phyloP scores from a whole-genome alignment of 1,140 invertebrate species.

The Littorina saxatilis region DNA sequence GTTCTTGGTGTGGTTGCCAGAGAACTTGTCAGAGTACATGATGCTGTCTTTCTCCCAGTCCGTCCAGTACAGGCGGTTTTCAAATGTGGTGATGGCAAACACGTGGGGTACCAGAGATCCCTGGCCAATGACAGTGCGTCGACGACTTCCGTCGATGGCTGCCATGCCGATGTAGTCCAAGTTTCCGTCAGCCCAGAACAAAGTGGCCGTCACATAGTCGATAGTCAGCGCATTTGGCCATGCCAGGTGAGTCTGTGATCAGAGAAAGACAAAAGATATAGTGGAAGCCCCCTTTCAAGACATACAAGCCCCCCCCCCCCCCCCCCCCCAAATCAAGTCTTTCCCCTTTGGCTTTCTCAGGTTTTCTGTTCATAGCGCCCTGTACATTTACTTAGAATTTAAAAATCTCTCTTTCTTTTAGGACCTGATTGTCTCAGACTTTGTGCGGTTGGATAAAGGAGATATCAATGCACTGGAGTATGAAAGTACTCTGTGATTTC shows the following conservation, averaged over 20 bases:
- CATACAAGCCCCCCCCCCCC: too few relatives aligned
- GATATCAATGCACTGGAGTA: too few relatives aligned
- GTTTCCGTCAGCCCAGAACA: constrained; percentile 98
- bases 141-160: constrained; percentile 65
- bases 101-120: constrained; percentile 83
- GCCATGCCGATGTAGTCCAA: constrained; percentile 93
- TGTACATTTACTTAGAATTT: too few relatives aligned
- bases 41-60: constrained; percentile 92
- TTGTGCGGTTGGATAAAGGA: too few relatives aligned
- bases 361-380: too few relatives aligned
- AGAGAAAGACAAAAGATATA: too few relatives aligned
- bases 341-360: too few relatives aligned
- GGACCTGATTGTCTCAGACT: too few relatives aligned
- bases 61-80: constrained; percentile 97
- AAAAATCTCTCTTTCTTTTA: too few relatives aligned
- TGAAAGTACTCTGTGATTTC: too few relatives aligned
- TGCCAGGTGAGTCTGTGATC: constrained; percentile 89
- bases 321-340: too few relatives aligned
- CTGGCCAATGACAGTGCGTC: constrained; percentile 80
- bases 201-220: constrained; percentile 95
- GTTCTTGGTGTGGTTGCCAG: constrained; percentile 93
- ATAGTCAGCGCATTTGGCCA: constrained; percentile 96
- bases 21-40: constrained; percentile 96
- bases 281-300: too few relatives aligned
- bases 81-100: constrained; percentile 94